These are phyloP conservation scores for Sarotherodon lohbergeri DNA, from an alignment of 2,113 vertebrate genomes.

Conservation along the genomic window DNA sequence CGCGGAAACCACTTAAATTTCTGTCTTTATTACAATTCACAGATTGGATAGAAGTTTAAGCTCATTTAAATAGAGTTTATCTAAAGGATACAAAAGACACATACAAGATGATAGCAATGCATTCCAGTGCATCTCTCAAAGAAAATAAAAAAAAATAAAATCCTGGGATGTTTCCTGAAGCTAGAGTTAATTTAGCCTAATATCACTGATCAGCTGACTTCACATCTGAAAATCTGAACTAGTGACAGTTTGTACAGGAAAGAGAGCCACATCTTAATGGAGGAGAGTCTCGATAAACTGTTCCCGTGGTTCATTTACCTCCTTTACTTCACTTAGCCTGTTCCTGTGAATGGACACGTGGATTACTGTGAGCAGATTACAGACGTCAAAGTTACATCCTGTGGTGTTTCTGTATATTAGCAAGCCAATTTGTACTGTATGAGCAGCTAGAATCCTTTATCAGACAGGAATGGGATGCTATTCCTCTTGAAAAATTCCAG, in stretches of 20 bases:
- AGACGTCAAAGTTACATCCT: background rate
- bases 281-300: background rate
- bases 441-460: background rate
- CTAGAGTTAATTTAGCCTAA: background rate
- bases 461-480: background rate
- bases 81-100: conserved; percentile 70
- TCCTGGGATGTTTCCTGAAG: background rate
- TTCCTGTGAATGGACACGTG: background rate
- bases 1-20: conserved; percentile 18
- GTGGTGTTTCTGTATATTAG: background rate
- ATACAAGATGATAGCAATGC: conserved; percentile 56
- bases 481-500: background rate
- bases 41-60: conserved; percentile 55
- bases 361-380: background rate
- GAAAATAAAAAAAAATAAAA: background rate
- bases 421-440: background rate
- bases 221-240: background rate
- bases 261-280: background rate
- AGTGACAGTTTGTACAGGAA: background rate
- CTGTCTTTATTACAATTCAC: conserved; percentile 71
- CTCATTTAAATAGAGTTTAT: conserved; percentile 69
- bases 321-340: background rate
- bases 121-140: conserved; percentile 62
- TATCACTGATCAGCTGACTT: background rate
- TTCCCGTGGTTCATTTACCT: background rate